These are phyloP conservation scores for Drosophila bifasciata DNA, from an alignment of 1,140 invertebrate genomes.

Conservation along the genomic window DNA sequence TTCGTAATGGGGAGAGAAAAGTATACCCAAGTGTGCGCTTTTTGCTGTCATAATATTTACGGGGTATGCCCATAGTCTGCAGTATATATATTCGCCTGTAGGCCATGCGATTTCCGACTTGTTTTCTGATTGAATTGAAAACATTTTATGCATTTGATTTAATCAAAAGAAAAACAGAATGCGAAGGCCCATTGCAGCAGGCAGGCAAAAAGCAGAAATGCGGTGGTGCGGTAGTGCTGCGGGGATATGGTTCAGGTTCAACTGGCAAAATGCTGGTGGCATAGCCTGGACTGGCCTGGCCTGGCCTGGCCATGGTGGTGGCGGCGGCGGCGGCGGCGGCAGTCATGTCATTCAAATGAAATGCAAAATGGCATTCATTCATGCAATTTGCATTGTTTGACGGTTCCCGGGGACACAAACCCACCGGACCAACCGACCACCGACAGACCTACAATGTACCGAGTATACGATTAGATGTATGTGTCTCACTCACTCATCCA, in stretches of 20 bases:
- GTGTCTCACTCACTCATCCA: conserved; percentile 10
- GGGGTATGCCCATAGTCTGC: background rate
- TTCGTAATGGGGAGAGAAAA: no score
- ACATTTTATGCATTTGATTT: conserved; percentile 83
- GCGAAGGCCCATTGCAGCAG: conserved; percentile 45
- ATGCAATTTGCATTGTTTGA: conserved; percentile 80
- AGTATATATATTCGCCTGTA: no score
- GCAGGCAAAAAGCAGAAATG: conserved; percentile 31
- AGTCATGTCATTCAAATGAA: conserved; percentile 63
- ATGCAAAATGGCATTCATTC: conserved; percentile 81
- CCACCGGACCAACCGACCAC: conserved; percentile 3
- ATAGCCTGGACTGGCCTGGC: background rate
- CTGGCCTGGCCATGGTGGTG: background rate
- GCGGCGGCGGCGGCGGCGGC: conserved; percentile 5
- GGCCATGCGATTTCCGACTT: background rate
- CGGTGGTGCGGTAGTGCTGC: background rate
- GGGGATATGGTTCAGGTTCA: conserved; percentile 2
- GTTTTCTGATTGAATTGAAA: conserved; percentile 73
- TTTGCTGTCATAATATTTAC: no score
- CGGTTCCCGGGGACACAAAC: conserved; percentile 27
- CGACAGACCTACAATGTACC: conserved; percentile 21
- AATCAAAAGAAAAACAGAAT: conserved; percentile 80
- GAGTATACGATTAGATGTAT: no score
- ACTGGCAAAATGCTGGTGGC: background rate
- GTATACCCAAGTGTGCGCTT: no score